phyloP scores from a whole-genome alignment of 2,113 vertebrate genomes.

The Anarhynchus alexandrinus region DNA sequence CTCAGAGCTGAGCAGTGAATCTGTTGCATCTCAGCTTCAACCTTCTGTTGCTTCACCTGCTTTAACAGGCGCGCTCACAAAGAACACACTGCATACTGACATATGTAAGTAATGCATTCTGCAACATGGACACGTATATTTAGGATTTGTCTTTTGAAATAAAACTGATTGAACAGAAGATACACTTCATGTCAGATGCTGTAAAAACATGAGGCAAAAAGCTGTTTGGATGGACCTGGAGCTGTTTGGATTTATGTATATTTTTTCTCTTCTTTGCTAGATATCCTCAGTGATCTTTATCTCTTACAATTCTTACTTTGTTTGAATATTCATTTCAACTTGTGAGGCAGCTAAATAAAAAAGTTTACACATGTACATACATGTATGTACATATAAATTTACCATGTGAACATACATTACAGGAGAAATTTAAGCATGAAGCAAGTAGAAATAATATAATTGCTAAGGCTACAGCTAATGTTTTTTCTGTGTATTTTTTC shows the following conservation, averaged over 20 bases:
- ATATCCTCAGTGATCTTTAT: neutral
- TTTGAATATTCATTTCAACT: neutral
- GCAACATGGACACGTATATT: neutral
- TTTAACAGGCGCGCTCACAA: neutral
- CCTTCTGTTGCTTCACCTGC: neutral
- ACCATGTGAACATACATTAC: neutral
- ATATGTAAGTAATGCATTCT: neutral
- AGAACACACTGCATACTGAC: rapidly evolving
- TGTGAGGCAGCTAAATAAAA: neutral
- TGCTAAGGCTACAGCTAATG: neutral
- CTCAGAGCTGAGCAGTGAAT: too few relatives aligned
- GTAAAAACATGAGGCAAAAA: neutral
- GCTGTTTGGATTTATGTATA: neutral
- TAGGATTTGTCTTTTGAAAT: neutral
- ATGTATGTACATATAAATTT: neutral
- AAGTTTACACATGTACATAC: neutral
- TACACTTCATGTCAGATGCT: neutral
- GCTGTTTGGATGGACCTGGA: neutral
- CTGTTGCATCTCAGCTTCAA: neutral
- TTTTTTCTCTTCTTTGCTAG: neutral
- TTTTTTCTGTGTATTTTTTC: neutral
- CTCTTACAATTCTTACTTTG: neutral
- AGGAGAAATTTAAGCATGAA: neutral
- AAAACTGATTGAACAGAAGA: neutral
- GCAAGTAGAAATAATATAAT: neutral